These are phyloP conservation scores for Channa striata DNA, from an alignment of 2,797 vertebrate species.

Conservation along the genomic window DNA sequence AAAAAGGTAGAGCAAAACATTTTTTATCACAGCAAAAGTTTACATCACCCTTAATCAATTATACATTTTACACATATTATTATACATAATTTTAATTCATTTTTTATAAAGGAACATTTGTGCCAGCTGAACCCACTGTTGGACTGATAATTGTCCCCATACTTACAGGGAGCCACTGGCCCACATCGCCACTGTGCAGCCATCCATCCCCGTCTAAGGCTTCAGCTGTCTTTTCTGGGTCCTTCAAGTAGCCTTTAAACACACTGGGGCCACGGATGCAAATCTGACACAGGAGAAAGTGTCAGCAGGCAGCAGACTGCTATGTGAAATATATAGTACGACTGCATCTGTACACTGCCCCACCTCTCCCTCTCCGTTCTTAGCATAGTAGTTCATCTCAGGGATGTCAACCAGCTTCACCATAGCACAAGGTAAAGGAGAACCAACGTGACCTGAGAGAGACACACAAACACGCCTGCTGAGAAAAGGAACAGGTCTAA, in stretches of 20 bases:
- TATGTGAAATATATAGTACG: not conserved
- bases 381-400: constrained; percentile 85
- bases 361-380: constrained; percentile 85
- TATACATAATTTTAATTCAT: no score
- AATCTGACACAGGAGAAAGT: constrained; percentile 68
- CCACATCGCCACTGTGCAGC: constrained; percentile 87
- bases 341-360: constrained; percentile 5
- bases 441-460: constrained; percentile 84
- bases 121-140: no score
- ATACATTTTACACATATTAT: no score
- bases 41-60: no score
- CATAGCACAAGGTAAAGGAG: constrained; percentile 84
- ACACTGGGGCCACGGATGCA: constrained; percentile 85
- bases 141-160: not conserved
- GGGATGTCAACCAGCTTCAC: constrained; percentile 86
- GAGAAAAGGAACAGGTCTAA: constrained; percentile 5
- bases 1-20: no score
- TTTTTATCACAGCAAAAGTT: no score
- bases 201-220: constrained; percentile 84
- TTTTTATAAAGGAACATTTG: no score
- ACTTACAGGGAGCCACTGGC: constrained; percentile 86
- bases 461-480: constrained; percentile 17
- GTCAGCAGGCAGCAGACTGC: not conserved
- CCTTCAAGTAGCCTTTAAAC: constrained; percentile 84
- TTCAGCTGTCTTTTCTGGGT: constrained; percentile 80